Percentiles rank a stretch among this genome's conserved stretches.
phyloP scores from a whole-genome alignment of 2,888 invertebrate species.

The Ophioninae sp. region DNA sequence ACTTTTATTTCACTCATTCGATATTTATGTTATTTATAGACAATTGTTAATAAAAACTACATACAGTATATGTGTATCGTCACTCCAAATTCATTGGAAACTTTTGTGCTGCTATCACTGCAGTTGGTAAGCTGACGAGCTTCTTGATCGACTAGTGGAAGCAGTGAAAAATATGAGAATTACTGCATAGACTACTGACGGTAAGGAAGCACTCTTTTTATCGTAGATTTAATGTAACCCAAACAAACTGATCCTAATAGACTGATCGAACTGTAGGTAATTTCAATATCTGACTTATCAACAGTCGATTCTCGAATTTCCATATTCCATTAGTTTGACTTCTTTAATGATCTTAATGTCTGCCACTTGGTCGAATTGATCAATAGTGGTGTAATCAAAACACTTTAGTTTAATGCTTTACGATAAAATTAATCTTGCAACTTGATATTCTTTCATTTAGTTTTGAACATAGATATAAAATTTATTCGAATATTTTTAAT shows the following conservation, averaged over 20 bases:
- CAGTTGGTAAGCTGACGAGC: not conserved
- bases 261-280: not conserved
- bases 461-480: not conserved
- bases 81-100: not conserved
- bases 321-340: too few species aligned
- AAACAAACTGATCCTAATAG: not conserved
- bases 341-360: not conserved
- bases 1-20: slow-evolving; percentile 61
- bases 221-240: not conserved
- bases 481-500: too few species aligned
- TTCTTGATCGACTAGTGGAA: slow-evolving; percentile 4
- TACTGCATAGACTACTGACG: not conserved
- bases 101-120: not conserved
- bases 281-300: not conserved
- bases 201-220: not conserved
- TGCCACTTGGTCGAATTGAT: too few species aligned
- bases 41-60: slow-evolving; percentile 75
- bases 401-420: too few species aligned
- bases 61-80: slow-evolving; percentile 57
- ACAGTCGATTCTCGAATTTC: too few species aligned
- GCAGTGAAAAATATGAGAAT: not conserved
- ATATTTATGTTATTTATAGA: slow-evolving; percentile 72
- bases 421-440: not conserved
- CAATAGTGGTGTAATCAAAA: too few species aligned
- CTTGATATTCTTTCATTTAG: not conserved